Evolutionary conservation across 2,888 invertebrate species (phyloP).

Genomic region (Dermolepida albohirtum): DNA sequence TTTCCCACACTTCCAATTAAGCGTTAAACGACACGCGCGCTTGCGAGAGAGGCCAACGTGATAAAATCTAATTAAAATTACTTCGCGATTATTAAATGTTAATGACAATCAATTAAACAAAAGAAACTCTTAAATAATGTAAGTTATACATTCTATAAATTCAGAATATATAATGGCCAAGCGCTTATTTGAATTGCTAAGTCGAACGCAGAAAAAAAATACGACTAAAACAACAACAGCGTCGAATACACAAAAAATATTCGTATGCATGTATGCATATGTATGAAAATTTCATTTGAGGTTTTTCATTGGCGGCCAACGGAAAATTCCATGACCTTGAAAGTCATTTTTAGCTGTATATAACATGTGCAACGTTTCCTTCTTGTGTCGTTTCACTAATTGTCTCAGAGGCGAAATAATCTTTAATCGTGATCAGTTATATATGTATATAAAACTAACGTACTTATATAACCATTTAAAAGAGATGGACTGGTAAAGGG

Average conservation of each 20-base stretch:
- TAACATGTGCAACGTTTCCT: background rate
- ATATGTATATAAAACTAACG: conserved; percentile 4
- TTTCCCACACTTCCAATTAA: too few relatives aligned
- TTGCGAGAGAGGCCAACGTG: too few relatives aligned
- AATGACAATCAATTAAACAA: conserved; percentile 19
- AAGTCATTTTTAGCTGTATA: conserved; percentile 19
- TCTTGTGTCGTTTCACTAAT: conserved; percentile 21
- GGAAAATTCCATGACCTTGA: conserved; percentile 16
- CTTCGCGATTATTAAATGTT: conserved; percentile 15
- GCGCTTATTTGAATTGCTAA: conserved; percentile 6
- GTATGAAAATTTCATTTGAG: conserved; percentile 17
- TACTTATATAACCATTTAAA: conserved; percentile 9
- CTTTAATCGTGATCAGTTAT: background rate
- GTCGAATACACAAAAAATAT: background rate
- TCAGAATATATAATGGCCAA: conserved; percentile 10
- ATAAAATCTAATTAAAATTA: conserved; percentile 1
- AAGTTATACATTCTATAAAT: conserved; percentile 16
- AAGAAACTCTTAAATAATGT: conserved; percentile 17
- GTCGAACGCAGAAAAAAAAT: background rate
- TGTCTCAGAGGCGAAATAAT: conserved; percentile 23
- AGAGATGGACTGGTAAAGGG: background rate
- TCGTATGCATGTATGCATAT: too few relatives aligned
- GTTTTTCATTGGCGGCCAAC: conserved; percentile 9
- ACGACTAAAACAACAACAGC: background rate
- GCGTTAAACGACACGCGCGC: too few relatives aligned